These are phyloP conservation scores for Alectura lathami DNA, from an alignment of 2,113 vertebrate genomes.

Conservation along the genomic window DNA sequence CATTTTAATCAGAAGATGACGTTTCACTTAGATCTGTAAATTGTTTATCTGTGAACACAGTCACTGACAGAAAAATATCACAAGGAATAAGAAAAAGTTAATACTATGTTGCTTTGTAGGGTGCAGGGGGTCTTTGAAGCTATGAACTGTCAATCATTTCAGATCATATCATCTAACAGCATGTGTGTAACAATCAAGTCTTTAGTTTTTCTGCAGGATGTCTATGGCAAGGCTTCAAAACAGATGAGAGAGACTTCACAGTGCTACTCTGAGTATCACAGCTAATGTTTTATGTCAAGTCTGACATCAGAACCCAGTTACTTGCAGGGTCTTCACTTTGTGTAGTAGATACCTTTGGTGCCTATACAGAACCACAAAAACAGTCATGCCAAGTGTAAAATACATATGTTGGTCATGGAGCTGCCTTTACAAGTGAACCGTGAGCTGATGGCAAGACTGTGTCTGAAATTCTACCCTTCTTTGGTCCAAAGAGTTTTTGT, in stretches of 20 bases:
- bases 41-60: neutral
- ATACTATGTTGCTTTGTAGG: neutral
- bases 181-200: neutral
- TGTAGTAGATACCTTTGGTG: neutral
- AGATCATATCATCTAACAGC: neutral
- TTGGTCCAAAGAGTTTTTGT: neutral
- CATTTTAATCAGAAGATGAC: neutral
- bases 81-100: too few relatives aligned
- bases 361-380: neutral
- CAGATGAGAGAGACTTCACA: neutral
- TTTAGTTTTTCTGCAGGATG: neutral
- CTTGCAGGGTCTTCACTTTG: fast-evolving
- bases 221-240: neutral
- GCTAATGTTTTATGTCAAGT: neutral
- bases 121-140: neutral
- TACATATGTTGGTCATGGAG: neutral
- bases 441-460: neutral
- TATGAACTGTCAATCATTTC: neutral
- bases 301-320: fast-evolving
- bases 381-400: neutral
- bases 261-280: neutral
- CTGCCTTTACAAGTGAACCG: neutral
- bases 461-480: neutral
- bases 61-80: neutral
- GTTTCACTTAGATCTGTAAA: neutral